These are phyloP conservation scores for Pyrrhosoma nymphula DNA, from an alignment of 2,888 invertebrate species.

Conservation along the genomic window DNA sequence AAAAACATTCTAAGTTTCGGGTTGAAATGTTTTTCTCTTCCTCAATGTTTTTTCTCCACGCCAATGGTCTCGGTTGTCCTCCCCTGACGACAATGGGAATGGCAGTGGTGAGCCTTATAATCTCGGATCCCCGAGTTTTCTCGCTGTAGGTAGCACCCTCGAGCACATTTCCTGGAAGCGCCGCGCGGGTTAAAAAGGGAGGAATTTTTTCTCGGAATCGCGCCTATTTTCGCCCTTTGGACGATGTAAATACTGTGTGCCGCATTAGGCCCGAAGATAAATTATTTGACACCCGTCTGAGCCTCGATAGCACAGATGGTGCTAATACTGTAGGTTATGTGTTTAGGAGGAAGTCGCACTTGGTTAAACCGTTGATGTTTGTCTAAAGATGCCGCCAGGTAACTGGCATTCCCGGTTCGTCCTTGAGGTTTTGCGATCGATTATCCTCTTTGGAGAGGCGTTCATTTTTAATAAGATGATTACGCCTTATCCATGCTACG, in stretches of 20 bases:
- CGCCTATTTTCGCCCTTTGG: background rate
- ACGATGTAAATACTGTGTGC: background rate
- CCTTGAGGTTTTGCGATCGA: background rate
- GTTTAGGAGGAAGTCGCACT: background rate
- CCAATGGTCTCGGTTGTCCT: background rate
- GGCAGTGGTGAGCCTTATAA: background rate
- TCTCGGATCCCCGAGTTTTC: too few relatives aligned
- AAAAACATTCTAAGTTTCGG: too few relatives aligned
- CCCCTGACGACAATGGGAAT: background rate
- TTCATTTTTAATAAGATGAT: background rate
- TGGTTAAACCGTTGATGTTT: background rate
- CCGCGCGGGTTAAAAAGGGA: background rate
- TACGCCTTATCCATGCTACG: background rate
- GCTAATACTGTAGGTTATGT: background rate
- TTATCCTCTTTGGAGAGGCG: background rate
- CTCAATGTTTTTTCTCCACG: too few relatives aligned
- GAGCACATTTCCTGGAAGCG: background rate
- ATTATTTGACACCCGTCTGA: background rate
- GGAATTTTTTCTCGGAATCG: background rate
- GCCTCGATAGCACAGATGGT: background rate
- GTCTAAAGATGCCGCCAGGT: background rate
- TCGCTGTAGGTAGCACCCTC: background rate
- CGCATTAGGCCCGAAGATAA: background rate
- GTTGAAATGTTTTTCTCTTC: too few relatives aligned
- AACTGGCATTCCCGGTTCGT: background rate